Evolutionary conservation across 2,797 vertebrate genomes (phyloP).

Genomic region (Thaleichthys pacificus): DNA sequence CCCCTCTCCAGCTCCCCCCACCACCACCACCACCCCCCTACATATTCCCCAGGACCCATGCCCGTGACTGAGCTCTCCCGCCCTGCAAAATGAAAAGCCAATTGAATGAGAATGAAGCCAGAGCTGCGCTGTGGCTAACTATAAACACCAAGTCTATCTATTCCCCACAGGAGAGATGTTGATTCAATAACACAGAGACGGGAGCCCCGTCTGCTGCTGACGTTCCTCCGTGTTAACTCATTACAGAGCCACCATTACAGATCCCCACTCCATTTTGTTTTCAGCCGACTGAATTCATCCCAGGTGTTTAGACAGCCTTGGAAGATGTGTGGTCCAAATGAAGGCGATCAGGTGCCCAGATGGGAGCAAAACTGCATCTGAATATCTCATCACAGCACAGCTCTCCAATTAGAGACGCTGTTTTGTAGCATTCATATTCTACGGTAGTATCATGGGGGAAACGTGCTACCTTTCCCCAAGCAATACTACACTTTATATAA

Average conservation of each 20-base stretch:
- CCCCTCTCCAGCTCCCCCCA: background rate
- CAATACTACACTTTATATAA: too few relatives aligned
- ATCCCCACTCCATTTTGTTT: background rate
- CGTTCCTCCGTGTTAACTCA: conserved; percentile 41
- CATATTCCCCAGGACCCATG: background rate
- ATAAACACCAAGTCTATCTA: conserved; percentile 29
- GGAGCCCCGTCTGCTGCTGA: conserved; percentile 41
- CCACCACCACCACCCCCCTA: too few relatives aligned
- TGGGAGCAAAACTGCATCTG: too few relatives aligned
- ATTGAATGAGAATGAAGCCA: conserved; percentile 58
- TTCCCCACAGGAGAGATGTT: conserved; percentile 33
- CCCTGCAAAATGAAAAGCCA: conserved; percentile 60
- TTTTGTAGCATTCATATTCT: too few relatives aligned
- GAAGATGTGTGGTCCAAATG: conserved; percentile 34
- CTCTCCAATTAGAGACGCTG: too few relatives aligned
- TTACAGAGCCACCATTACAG: conserved; percentile 39
- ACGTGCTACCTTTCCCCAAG: too few relatives aligned
- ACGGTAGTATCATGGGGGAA: too few relatives aligned
- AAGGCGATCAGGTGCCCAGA: too few relatives aligned
- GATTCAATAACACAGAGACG: conserved; percentile 38
- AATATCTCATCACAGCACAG: too few relatives aligned
- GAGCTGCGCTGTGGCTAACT: conserved; percentile 28
- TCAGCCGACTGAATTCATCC: background rate
- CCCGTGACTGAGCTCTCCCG: conserved; percentile 29
- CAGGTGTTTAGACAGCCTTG: conserved; percentile 8